These are phyloP conservation scores for Limulus polyphemus DNA, from an alignment of 2,888 invertebrate genomes.

Conservation along the genomic window DNA sequence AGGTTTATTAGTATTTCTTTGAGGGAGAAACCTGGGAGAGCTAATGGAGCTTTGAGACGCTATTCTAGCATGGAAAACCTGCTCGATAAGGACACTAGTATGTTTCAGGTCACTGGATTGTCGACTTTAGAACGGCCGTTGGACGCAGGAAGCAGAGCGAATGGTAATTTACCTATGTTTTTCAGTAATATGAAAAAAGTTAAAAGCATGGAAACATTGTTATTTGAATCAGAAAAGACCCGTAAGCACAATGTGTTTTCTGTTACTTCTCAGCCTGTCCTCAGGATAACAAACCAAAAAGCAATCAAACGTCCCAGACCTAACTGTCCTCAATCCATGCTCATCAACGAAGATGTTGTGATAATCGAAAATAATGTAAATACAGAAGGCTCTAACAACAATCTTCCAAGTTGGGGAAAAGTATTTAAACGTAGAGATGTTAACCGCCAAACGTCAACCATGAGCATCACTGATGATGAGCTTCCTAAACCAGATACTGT, in stretches of 20 bases:
- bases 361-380: conserved; percentile 7
- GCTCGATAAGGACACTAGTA: conserved; percentile 9
- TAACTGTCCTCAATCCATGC: too few relatives aligned
- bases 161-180: background rate
- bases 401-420: conserved; percentile 3
- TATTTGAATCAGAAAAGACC: conserved; percentile 6
- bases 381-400: background rate
- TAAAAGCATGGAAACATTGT: conserved; percentile 20
- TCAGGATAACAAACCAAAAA: too few relatives aligned
- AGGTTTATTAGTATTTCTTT: conserved; percentile 21
- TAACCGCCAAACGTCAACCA: conserved; percentile 10
- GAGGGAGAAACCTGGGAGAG: conserved; percentile 7
- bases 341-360: conserved; percentile 15
- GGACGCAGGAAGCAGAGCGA: conserved; percentile 7
- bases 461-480: conserved; percentile 18
- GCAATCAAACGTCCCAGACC: too few relatives aligned
- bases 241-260: conserved; percentile 12
- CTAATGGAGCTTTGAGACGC: conserved; percentile 9
- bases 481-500: conserved; percentile 24
- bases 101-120: conserved; percentile 9
- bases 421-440: conserved; percentile 9
- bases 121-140: conserved; percentile 7
- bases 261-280: background rate
- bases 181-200: conserved; percentile 14
- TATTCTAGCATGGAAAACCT: conserved; percentile 24